Percentiles rank a stretch among this genome's conserved stretches.
These are phyloP conservation scores for Dendrocincla tyrannina DNA, from an alignment of 2,797 vertebrate genomes.

Conservation along the genomic window DNA sequence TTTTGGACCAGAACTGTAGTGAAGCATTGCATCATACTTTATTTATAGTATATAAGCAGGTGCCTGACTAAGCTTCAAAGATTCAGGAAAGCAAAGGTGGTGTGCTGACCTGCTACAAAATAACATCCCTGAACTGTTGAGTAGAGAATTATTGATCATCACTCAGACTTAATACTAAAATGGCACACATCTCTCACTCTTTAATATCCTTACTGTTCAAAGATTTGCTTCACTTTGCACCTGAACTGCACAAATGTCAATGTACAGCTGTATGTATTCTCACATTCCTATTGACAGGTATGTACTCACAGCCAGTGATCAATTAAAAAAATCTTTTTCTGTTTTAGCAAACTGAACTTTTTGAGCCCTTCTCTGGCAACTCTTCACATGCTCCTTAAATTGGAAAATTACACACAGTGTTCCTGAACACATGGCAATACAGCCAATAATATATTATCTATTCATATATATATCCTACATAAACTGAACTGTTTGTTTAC, in stretches of 20 bases:
- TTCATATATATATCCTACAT: not conserved
- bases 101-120: not conserved
- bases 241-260: not conserved
- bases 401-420: not conserved
- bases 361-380: not conserved
- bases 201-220: not conserved
- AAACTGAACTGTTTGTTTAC: not conserved
- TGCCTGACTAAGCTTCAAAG: not conserved
- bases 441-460: not conserved
- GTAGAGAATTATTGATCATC: not conserved
- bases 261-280: not conserved
- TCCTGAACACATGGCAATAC: not conserved
- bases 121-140: not conserved
- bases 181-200: not conserved
- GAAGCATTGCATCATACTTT: not conserved
- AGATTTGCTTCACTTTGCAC: slow-evolving; percentile 20
- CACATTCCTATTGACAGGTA: not conserved
- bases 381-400: not conserved
- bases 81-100: not conserved
- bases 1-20: not conserved
- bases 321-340: not conserved
- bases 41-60: not conserved
- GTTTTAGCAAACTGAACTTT: not conserved
- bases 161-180: not conserved
- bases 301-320: not conserved